Base-by-base conservation (phyloP, 2,113 vertebrate species). In the Pteruthius melanotis region DNA sequence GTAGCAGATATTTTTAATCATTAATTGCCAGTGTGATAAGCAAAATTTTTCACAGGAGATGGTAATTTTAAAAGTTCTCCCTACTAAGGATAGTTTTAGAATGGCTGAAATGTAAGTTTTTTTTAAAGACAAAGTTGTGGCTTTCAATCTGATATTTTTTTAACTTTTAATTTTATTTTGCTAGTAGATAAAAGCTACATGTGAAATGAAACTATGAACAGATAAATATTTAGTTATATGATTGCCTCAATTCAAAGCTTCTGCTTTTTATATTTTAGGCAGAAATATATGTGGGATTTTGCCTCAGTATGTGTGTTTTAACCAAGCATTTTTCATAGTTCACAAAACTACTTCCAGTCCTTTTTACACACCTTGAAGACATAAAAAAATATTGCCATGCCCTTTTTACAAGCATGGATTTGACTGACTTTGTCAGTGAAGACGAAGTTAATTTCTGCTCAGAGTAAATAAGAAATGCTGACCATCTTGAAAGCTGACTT, bases 61-160 rank as follows among this genome's bases (percentile, higher is more conserved):
- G 0, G 5, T 17, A 3, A 18, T 64, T 79, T 63, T 26, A 69
- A 68, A 44, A 39, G 14, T 54, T 83, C 2, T 1, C 1, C 3
- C 12, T 63, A 19, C 10, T 39, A 76, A 59, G 6, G 13, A 42
- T 12, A 69, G 24, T 72, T 85, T 77, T 77, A 35, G 15, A 74
- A 53, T 47, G 8, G 5, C 3, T 86, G 47, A 86, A 71, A 59
- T 33, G 3, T 10, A 53, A 33, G 13, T 3, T 76, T 72, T 64
- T 84, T 84, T 44, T 40, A 27, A 23, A 15, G 2, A 49, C 39
- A 63, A 49, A 4, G 4, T 49, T 65, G 12, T 49, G 2, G 1
- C 2, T 60, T 84, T 44, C 6, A 10, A 1, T 6, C 4, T 44
- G 13, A 5, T 45, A 4, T 50, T 31, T 42, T 83, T 84, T 42